phyloP scores from a whole-genome alignment of 2,797 vertebrate species.

The Thalassophryne amazonica region DNA sequence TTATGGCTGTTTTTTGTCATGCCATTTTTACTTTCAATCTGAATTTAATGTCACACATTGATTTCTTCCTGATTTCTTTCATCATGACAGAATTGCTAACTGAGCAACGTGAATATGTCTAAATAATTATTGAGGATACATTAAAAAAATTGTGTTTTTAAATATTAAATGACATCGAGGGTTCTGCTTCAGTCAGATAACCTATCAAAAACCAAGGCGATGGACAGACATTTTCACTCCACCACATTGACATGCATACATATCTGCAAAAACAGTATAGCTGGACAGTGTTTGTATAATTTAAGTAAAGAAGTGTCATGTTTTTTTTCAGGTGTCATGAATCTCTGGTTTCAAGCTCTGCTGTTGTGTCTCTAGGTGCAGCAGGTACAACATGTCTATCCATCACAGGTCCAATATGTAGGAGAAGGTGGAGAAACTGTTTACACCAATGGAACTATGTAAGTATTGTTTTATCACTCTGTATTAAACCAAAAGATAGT shows the following conservation, averaged over 20 bases:
- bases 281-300: not conserved
- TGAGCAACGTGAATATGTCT: no score
- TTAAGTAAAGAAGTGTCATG: not conserved
- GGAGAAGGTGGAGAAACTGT: constrained; percentile 90
- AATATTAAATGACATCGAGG: not conserved
- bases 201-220: constrained; percentile 2
- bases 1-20: no score
- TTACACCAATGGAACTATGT: constrained; percentile 95
- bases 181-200: not conserved
- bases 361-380: constrained; percentile 77
- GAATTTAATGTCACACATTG: no score
- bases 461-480: constrained; percentile 36
- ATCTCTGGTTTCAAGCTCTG: not conserved
- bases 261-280: not conserved
- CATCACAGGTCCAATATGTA: constrained; percentile 93
- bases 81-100: no score
- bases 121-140: no score
- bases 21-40: no score
- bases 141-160: no score
- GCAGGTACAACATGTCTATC: constrained; percentile 90
- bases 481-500: no score
- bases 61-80: no score
- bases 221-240: constrained; percentile 16
- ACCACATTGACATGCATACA: not conserved
- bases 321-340: no score